Percentiles rank a stretch among this genome's conserved stretches.
These are phyloP conservation scores for Rhagonycha fulva DNA, from an alignment of 2,888 invertebrate species.

Conservation along the genomic window DNA sequence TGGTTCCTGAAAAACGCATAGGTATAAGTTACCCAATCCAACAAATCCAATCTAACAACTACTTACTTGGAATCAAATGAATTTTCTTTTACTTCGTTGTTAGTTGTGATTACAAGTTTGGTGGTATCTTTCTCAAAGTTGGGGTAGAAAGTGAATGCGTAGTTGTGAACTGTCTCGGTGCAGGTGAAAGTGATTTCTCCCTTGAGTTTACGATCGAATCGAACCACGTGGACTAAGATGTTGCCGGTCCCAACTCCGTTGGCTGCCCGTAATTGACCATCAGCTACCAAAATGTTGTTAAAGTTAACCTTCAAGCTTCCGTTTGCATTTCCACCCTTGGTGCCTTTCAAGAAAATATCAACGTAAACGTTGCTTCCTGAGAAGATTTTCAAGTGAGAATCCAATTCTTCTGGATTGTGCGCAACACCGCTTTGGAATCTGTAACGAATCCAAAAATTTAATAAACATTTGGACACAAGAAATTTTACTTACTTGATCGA, in stretches of 20 bases:
- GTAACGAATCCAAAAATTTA: background rate
- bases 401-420: slow-evolving; percentile 55
- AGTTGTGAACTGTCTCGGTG: slow-evolving; percentile 63
- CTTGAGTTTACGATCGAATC: slow-evolving; percentile 64
- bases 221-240: slow-evolving; percentile 63
- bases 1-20: slow-evolving; percentile 54
- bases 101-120: slow-evolving; percentile 68
- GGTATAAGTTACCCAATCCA: background rate
- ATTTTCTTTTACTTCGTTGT: slow-evolving; percentile 59
- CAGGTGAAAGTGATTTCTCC: slow-evolving; percentile 65
- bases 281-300: slow-evolving; percentile 64
- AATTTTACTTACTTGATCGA: slow-evolving; percentile 60
- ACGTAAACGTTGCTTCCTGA: slow-evolving; percentile 58
- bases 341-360: slow-evolving; percentile 61
- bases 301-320: slow-evolving; percentile 63
- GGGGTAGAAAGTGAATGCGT: slow-evolving; percentile 66
- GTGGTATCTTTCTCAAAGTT: slow-evolving; percentile 74
- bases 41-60: no score
- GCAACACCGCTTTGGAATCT: slow-evolving; percentile 59
- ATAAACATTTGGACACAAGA: background rate
- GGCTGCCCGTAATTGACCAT: slow-evolving; percentile 66
- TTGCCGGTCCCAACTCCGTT: slow-evolving; percentile 69
- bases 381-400: slow-evolving; percentile 60
- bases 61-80: slow-evolving; percentile 67
- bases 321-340: slow-evolving; percentile 53